Evolutionary conservation across 1,140 invertebrate species (phyloP).

Genomic region (Drosophila seguyi): DNA sequence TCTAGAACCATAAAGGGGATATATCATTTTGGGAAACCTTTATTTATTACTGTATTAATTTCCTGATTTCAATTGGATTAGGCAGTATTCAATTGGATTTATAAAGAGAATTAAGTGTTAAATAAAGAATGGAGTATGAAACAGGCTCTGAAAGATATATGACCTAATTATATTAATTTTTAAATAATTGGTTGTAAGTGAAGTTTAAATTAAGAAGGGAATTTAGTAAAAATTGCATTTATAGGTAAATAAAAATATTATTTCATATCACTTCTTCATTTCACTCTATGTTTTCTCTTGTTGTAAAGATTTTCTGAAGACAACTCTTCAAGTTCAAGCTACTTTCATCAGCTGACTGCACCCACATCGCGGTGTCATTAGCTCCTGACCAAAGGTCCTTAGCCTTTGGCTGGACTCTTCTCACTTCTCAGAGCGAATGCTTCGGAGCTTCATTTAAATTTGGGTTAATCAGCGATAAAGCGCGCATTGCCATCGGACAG

Average conservation of each 20-base stretch:
- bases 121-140: background rate
- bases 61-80: conserved; percentile 25
- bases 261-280: too few relatives aligned
- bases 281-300: background rate
- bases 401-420: conserved; percentile 51
- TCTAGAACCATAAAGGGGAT: conserved; percentile 11
- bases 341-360: conserved; percentile 38
- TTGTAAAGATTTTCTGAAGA: background rate
- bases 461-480: conserved; percentile 81
- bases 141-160: background rate
- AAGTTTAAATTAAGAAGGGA: too few relatives aligned
- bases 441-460: conserved; percentile 57
- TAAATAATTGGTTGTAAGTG: background rate
- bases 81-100: background rate
- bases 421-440: conserved; percentile 17
- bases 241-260: background rate
- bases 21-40: conserved; percentile 2
- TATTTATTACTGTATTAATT: conserved; percentile 24
- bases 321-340: background rate
- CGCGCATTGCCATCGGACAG: conserved; percentile 63
- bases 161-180: background rate
- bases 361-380: conserved; percentile 59
- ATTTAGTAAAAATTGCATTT: too few relatives aligned
- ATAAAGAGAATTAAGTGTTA: conserved; percentile 7
- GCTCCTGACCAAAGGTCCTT: conserved; percentile 63